These are phyloP conservation scores for Phyllostomus discolor DNA, from an alignment of 2,113 vertebrate species.

Conservation along the genomic window DNA sequence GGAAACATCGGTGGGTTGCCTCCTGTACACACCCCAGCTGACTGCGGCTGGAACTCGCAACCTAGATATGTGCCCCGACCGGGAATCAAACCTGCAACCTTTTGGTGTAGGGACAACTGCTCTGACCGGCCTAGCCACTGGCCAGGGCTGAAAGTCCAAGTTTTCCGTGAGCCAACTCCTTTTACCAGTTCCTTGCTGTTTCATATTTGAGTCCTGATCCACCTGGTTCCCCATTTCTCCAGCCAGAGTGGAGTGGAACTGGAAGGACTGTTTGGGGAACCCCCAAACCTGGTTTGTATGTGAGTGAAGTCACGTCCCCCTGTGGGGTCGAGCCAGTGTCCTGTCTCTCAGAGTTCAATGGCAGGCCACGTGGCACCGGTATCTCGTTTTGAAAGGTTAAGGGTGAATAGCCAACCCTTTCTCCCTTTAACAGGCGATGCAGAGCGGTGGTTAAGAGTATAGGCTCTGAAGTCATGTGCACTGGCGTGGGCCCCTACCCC, in stretches of 20 bases:
- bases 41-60: too few species aligned
- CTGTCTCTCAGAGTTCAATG: not conserved
- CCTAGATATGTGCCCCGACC: too few species aligned
- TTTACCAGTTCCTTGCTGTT: not conserved
- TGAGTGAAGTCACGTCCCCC: not conserved
- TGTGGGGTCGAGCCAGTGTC: not conserved
- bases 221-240: not conserved
- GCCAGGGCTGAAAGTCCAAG: not conserved
- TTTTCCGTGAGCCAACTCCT: not conserved
- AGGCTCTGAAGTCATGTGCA: not conserved
- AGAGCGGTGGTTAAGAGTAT: not conserved
- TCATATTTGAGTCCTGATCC: not conserved
- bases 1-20: not conserved
- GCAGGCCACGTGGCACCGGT: not conserved
- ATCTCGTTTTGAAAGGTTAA: not conserved
- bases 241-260: not conserved
- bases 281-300: not conserved
- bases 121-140: too few species aligned
- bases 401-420: not conserved
- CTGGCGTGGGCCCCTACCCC: not conserved
- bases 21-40: too few species aligned
- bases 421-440: not conserved
- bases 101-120: too few species aligned
- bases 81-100: too few species aligned
- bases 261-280: not conserved